Evolutionary conservation across 2,888 invertebrate genomes (phyloP), one percentile per base, ranked within the genome.

Genomic region (Poecilobothrus nobilitatus): DNA sequence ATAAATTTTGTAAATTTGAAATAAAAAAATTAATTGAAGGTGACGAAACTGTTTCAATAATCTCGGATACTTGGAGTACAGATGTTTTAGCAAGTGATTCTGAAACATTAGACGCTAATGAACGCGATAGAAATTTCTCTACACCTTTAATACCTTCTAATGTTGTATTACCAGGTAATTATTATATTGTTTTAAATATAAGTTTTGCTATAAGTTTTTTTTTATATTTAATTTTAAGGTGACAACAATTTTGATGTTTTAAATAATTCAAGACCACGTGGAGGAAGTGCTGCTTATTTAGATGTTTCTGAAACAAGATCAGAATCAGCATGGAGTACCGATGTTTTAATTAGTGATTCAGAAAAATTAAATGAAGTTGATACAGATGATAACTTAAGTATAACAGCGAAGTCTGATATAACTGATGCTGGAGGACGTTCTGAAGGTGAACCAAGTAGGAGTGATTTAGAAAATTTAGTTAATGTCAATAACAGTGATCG

Each of bases 61-160:
- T 98, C 75, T 96, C 96, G 66, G 98, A 99, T 80, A 97, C 97
- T 0, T 98, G 98, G 98, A 96, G 96, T 74, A 98, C 98, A 0
- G 98, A 98, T 82, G 98, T 98, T 66, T 82, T 97, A 69, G 97
- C 97, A 0, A 96, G 95, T 68, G 98, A 98, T 82, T 95, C 95
- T 15, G 98, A 98, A 83, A 92, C 92, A 21, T 87, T 95, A 64
- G 96, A 95, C 73, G 90, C 90, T 73, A 86, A 86, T 33, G 89
- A 90, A 74, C 85, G 88, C 65, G 85, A 83, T 71, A 76, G 83
- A 4, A 83, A 81, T 70, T 82, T 83, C 71, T 81, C 83, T 12
- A 82, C 83, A 0, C 83, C 83, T 0, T 75, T 83, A 0, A 82
- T 83, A 71, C 82, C 83, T 1, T 79, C 82, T 1, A 79, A 80